Evolutionary conservation across 1,140 invertebrate genomes (phyloP).

Genomic region (Heliconius hewitsoni): DNA sequence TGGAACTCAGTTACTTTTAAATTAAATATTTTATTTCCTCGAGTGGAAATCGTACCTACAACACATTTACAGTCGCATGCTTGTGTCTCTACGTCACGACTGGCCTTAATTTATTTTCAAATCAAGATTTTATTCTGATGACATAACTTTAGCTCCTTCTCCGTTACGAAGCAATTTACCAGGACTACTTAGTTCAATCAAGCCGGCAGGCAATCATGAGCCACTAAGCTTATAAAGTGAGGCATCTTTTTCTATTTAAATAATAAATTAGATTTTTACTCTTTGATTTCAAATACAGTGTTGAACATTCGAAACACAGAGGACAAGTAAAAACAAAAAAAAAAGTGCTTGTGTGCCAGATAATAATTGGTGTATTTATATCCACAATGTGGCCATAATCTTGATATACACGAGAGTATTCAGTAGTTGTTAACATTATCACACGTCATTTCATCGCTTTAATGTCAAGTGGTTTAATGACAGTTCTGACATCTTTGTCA

Average conservation of each 20-base stretch:
- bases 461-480: constrained; percentile 46
- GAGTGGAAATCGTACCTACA: too few relatives aligned
- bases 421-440: constrained; percentile 43
- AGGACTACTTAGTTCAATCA: constrained; percentile 9
- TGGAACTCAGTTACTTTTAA: too few relatives aligned
- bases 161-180: constrained; percentile 1
- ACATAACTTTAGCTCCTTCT: neutral
- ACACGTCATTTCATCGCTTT: constrained; percentile 40
- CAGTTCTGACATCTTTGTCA: constrained; percentile 43
- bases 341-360: neutral
- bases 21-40: too few relatives aligned
- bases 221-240: neutral
- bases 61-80: too few relatives aligned
- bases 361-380: neutral
- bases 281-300: too few relatives aligned
- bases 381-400: neutral
- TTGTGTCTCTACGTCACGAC: too few relatives aligned
- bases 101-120: neutral
- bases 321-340: neutral
- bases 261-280: neutral
- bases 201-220: neutral
- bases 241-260: neutral
- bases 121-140: neutral
- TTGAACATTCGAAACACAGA: too few relatives aligned
- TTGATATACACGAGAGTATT: neutral